A percentile compares a stretch with the other conserved stretches of the same genome.
Conservation (phyloP, 2,797 vertebrate species). For the Fistularia commersonii region DNA sequence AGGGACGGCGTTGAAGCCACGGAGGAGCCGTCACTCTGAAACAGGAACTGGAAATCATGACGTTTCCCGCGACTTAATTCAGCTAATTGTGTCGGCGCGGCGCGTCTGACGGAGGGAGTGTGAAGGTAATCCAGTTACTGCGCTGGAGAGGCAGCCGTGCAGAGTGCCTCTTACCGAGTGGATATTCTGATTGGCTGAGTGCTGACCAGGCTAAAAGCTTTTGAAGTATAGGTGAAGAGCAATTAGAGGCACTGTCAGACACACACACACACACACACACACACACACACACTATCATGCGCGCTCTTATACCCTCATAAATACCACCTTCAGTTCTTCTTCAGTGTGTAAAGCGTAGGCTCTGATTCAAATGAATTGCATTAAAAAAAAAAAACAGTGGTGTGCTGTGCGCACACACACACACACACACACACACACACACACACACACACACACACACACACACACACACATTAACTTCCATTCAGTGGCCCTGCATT, state of each 20-base stretch:
- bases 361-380: no score
- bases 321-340: no score
- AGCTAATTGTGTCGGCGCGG: slow-evolving; percentile 38
- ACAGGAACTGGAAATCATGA: slow-evolving; percentile 16
- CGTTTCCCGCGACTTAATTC: slow-evolving; percentile 47
- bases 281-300: not conserved
- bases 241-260: slow-evolving; percentile 66
- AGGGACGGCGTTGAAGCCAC: slow-evolving; percentile 4
- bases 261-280: slow-evolving; percentile 11
- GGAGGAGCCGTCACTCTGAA: slow-evolving; percentile 10
- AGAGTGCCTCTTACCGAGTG: slow-evolving; percentile 33
- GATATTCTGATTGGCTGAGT: slow-evolving; percentile 58
- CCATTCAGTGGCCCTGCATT: no score
- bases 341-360: no score
- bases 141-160: slow-evolving; percentile 36
- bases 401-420: not conserved
- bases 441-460: not conserved
- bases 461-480: not conserved
- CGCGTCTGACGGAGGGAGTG: slow-evolving; percentile 33
- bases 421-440: not conserved
- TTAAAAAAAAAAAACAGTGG: not conserved
- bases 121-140: slow-evolving; percentile 57
- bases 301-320: slow-evolving; percentile 11
- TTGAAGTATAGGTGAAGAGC: slow-evolving; percentile 75
- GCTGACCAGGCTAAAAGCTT: slow-evolving; percentile 73